A percentile compares a stretch with the other conserved stretches of the same genome.
phyloP scores from a whole-genome alignment of 2,888 invertebrate genomes.

The Eristalinus sepulchralis region DNA sequence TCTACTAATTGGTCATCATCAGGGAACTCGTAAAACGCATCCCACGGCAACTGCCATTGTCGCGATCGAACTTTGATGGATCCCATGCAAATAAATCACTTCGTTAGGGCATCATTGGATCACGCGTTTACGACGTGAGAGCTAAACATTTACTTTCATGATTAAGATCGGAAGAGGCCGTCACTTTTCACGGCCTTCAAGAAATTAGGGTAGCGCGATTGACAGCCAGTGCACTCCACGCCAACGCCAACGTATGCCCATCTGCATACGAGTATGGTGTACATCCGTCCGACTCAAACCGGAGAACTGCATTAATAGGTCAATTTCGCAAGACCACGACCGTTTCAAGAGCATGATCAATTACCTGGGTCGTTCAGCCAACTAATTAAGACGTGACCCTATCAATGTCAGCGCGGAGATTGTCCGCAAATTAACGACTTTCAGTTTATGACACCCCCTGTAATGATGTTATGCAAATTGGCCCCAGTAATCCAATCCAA shows the following conservation, averaged over 20 bases:
- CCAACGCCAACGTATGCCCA: neutral
- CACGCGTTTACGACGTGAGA: neutral
- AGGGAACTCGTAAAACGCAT: neutral
- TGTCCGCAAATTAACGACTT: constrained; percentile 42
- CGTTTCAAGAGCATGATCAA: constrained; percentile 24
- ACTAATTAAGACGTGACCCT: constrained; percentile 43
- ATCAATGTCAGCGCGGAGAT: constrained; percentile 15
- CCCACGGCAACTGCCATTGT: neutral
- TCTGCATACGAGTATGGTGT: neutral
- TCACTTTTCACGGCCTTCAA: constrained; percentile 37
- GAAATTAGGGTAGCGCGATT: constrained; percentile 1
- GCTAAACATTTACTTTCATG: constrained; percentile 8
- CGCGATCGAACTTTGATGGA: neutral
- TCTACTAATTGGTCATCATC: neutral
- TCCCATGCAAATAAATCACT: neutral
- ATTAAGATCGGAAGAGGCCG: constrained; percentile 25
- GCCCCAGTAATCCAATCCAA: constrained; percentile 1
- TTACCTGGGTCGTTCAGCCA: constrained; percentile 16
- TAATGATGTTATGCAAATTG: constrained; percentile 33
- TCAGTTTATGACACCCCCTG: constrained; percentile 41
- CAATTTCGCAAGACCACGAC: constrained; percentile 24
- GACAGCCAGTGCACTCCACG: neutral
- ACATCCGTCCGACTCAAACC: neutral
- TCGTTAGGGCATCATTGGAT: neutral
- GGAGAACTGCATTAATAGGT: constrained; percentile 25